Conservation (phyloP, 2,888 invertebrate species). For the Balanococcus diminutus region DNA sequence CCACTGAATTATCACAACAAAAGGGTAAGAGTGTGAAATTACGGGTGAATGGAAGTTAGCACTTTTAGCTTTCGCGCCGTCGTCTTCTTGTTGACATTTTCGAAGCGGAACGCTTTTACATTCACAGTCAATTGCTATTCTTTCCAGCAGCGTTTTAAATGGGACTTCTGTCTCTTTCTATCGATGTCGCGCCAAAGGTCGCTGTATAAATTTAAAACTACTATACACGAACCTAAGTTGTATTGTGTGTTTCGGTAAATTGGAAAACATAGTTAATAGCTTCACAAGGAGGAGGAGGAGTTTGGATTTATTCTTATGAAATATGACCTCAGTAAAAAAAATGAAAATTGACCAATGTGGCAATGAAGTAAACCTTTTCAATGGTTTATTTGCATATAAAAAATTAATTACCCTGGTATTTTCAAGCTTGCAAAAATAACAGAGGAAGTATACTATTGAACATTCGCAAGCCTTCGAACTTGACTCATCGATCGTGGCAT, state of each 20-base stretch:
- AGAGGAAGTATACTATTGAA: too few relatives aligned
- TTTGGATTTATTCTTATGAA: too few relatives aligned
- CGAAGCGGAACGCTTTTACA: constrained; percentile 27
- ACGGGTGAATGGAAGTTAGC: constrained; percentile 19
- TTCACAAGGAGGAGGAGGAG: too few relatives aligned
- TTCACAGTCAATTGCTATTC: constrained; percentile 40
- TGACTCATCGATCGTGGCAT: too few relatives aligned
- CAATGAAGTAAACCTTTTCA: too few relatives aligned
- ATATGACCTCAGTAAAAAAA: too few relatives aligned
- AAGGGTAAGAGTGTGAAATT: constrained; percentile 3
- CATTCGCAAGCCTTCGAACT: too few relatives aligned
- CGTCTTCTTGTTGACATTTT: constrained; percentile 29
- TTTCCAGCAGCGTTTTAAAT: constrained; percentile 37
- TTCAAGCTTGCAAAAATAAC: too few relatives aligned
- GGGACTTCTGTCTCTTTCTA: not conserved
- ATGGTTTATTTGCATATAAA: too few relatives aligned
- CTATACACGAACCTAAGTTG: too few relatives aligned
- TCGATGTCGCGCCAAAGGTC: constrained; percentile 6
- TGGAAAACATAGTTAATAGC: not conserved
- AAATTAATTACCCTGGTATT: too few relatives aligned
- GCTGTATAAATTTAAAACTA: not conserved
- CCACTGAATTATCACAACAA: constrained; percentile 26
- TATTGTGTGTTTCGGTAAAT: not conserved
- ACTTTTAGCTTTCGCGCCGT: constrained; percentile 4
- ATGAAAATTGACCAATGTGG: too few relatives aligned